Conservation (phyloP, 1,140 invertebrate species). For the Mizuhopecten yessoensis region DNA sequence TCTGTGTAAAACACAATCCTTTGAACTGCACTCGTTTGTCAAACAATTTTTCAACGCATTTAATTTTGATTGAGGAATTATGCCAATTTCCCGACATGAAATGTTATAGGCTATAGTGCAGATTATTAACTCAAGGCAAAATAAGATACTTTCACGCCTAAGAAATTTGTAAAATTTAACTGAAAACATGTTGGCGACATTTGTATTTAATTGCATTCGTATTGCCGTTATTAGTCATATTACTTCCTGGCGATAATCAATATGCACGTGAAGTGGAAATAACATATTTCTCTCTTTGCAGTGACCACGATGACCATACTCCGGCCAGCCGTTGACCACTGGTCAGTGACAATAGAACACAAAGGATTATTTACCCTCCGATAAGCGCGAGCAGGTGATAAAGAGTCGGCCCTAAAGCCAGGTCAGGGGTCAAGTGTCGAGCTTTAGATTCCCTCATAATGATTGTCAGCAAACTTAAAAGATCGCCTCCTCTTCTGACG, state of each 20-base stretch:
- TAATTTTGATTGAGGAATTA: neutral
- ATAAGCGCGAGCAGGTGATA: slow-evolving; percentile 37
- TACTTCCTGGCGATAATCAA: neutral
- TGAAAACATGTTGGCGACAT: neutral
- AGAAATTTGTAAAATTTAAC: neutral
- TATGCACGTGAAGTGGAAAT: neutral
- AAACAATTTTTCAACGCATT: neutral
- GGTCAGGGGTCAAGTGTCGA: neutral
- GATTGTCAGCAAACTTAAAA: neutral
- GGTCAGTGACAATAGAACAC: neutral
- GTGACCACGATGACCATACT: slow-evolving; percentile 16
- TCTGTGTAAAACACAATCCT: neutral
- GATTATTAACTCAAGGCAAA: neutral
- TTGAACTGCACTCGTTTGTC: slow-evolving; percentile 11
- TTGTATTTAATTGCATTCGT: neutral
- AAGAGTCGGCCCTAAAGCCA: neutral
- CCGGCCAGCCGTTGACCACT: neutral
- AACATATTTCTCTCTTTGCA: slow-evolving; percentile 30
- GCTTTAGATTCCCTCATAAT: neutral
- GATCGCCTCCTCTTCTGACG: neutral
- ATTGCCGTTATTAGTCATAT: slow-evolving; percentile 24
- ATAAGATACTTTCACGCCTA: neutral
- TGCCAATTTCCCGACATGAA: neutral
- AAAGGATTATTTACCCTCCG: slow-evolving; percentile 33
- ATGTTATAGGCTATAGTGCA: neutral